phyloP scores from a whole-genome alignment of 2,888 invertebrate genomes.

The Leptothorax acervorum region DNA sequence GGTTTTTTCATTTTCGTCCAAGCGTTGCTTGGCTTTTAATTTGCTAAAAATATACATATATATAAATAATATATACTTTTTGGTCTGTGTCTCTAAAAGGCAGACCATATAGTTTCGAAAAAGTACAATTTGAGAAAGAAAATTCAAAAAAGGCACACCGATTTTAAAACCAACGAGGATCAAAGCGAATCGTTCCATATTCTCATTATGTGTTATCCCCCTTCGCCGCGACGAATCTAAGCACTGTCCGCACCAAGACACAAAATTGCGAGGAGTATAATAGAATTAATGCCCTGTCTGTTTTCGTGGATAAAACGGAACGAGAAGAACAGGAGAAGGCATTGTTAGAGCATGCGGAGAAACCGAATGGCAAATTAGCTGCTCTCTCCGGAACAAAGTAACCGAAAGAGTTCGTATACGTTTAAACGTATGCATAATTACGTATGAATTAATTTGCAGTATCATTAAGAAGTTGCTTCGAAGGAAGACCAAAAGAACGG shows the following conservation, averaged over 20 bases:
- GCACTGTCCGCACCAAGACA: constrained; percentile 10
- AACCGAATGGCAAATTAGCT: background rate
- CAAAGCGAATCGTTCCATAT: constrained; percentile 32
- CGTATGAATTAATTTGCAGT: constrained; percentile 49
- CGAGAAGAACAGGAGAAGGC: constrained; percentile 32
- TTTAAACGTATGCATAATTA: background rate
- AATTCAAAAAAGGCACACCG: background rate
- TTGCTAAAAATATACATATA: constrained; percentile 12
- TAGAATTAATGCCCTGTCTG: constrained; percentile 69
- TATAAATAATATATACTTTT: background rate
- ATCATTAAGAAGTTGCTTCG: constrained; percentile 44
- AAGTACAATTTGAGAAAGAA: background rate
- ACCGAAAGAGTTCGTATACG: background rate
- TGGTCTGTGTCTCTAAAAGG: background rate
- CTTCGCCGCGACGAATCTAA: constrained; percentile 52
- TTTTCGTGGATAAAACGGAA: constrained; percentile 56
- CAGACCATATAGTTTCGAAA: background rate
- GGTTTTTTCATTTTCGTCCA: background rate
- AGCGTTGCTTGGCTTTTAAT: constrained; percentile 2
- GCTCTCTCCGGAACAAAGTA: constrained; percentile 9
- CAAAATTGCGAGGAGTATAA: constrained; percentile 66
- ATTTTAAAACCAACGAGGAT: constrained; percentile 18
- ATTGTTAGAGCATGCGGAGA: background rate
- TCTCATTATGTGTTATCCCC: constrained; percentile 36
- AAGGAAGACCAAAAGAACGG: constrained; percentile 48